Evolutionary conservation across 2,113 vertebrate genomes (phyloP).

Genomic region (Synchiropus splendidus): DNA sequence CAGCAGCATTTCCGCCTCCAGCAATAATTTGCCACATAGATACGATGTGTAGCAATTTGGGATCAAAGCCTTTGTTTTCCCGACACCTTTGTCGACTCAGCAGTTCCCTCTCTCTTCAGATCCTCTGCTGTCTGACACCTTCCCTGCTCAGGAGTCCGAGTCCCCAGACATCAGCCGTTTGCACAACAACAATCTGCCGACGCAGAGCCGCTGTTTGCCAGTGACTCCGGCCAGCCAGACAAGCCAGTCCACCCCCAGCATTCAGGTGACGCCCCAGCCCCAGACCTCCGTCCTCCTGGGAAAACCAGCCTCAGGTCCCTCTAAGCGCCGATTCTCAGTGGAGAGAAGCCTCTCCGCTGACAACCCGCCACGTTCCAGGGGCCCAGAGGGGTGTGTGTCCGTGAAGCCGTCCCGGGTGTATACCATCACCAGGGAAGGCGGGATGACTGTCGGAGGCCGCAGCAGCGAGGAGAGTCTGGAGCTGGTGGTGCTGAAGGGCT

Average conservation of each 20-base stretch:
- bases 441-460: slow-evolving; percentile 71
- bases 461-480: slow-evolving; percentile 76
- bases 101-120: slow-evolving; percentile 58
- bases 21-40: background rate
- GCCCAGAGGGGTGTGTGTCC: slow-evolving; percentile 41
- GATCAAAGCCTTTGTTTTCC: background rate
- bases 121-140: slow-evolving; percentile 85
- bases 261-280: slow-evolving; percentile 22
- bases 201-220: slow-evolving; percentile 30
- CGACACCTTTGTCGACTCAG: background rate
- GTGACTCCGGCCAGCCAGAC: slow-evolving; percentile 35
- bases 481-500: slow-evolving; percentile 78
- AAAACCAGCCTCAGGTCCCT: slow-evolving; percentile 27
- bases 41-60: background rate
- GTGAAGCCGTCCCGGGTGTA: slow-evolving; percentile 77
- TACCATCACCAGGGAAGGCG: slow-evolving; percentile 82
- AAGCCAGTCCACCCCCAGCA: slow-evolving; percentile 12
- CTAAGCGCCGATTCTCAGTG: slow-evolving; percentile 77
- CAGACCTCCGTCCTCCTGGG: slow-evolving; percentile 19
- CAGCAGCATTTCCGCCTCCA: no score
- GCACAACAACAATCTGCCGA: slow-evolving; percentile 54
- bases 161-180: slow-evolving; percentile 70
- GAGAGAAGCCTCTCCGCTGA: slow-evolving; percentile 78
- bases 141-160: slow-evolving; percentile 75
- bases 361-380: slow-evolving; percentile 34